Percentiles rank a stretch among this genome's conserved stretches.
Evolutionary conservation across 2,888 invertebrate genomes (phyloP).

Genomic region (Cataglyphis cursor): DNA sequence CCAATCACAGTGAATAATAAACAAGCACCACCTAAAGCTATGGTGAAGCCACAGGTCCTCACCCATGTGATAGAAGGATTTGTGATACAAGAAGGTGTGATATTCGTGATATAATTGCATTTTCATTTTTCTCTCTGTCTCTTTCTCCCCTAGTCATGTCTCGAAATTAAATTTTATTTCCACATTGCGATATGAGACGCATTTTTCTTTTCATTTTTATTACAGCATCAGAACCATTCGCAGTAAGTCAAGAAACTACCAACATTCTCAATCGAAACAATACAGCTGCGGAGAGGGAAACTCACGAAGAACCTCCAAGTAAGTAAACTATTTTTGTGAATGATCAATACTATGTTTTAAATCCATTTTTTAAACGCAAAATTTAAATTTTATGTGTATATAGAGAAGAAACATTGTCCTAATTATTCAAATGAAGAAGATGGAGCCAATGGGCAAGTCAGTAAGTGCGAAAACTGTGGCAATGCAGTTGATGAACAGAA

Average conservation of each 20-base stretch:
- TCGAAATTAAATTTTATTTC: not conserved
- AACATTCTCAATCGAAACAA: constrained; percentile 79
- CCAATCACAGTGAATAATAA: constrained; percentile 80
- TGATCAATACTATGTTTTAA: not conserved
- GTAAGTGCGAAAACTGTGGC: constrained; percentile 92
- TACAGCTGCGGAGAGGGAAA: constrained; percentile 86
- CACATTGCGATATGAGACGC: not conserved
- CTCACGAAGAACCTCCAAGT: constrained; percentile 92
- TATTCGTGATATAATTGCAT: constrained; percentile 58
- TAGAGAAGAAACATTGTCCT: constrained; percentile 86
- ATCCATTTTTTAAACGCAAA: not conserved
- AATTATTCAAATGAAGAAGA: constrained; percentile 81
- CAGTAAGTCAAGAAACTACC: constrained; percentile 86
- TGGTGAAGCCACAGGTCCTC: constrained; percentile 97
- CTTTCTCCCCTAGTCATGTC: not conserved
- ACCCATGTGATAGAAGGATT: constrained; percentile 99
- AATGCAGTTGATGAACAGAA: constrained; percentile 87
- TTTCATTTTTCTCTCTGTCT: not conserved
- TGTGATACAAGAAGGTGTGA: constrained; percentile 95
- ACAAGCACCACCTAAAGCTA: constrained; percentile 92
- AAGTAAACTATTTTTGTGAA: not conserved
- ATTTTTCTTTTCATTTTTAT: constrained; percentile 1
- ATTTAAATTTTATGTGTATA: constrained; percentile 43
- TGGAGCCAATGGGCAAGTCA: constrained; percentile 86
- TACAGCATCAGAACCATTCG: constrained; percentile 93